These are phyloP conservation scores for Chydorus sphaericus DNA, from an alignment of 2,888 invertebrate species.

Conservation along the genomic window DNA sequence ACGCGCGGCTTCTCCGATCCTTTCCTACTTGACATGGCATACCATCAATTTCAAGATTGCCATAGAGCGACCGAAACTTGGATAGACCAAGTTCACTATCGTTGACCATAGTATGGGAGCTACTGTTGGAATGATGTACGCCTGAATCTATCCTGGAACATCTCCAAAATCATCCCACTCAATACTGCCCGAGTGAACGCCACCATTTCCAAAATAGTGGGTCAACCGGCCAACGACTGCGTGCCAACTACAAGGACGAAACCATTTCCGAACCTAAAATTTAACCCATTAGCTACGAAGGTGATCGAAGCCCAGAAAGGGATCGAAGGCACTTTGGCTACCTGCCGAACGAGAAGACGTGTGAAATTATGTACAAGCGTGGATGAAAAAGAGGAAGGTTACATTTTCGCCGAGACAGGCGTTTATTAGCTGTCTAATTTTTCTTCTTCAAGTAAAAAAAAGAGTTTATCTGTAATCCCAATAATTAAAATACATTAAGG, in stretches of 20 bases:
- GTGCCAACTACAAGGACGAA: slow-evolving; percentile 6
- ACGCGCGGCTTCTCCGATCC: slow-evolving; percentile 52
- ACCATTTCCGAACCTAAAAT: background rate
- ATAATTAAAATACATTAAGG: no score
- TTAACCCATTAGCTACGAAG: slow-evolving; percentile 45
- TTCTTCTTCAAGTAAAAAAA: slow-evolving; percentile 33
- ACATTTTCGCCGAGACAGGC: slow-evolving; percentile 57
- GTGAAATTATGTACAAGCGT: slow-evolving; percentile 52
- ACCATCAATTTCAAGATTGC: slow-evolving; percentile 61
- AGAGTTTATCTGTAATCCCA: no score
- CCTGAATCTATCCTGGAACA: slow-evolving; percentile 58
- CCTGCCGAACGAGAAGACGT: slow-evolving; percentile 49
- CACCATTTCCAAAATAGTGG: slow-evolving; percentile 46
- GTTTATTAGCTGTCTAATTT: slow-evolving; percentile 44
- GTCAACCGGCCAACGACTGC: background rate
- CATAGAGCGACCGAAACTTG: slow-evolving; percentile 51
- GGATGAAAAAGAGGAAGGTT: slow-evolving; percentile 49
- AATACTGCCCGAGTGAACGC: slow-evolving; percentile 33
- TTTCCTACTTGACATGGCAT: slow-evolving; percentile 43
- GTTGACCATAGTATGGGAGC: slow-evolving; percentile 69
- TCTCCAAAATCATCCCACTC: slow-evolving; percentile 39
- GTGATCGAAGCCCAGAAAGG: slow-evolving; percentile 63
- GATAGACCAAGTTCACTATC: slow-evolving; percentile 56
- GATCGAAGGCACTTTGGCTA: slow-evolving; percentile 52
- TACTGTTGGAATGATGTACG: slow-evolving; percentile 62